phyloP scores from a whole-genome alignment of 2,113 vertebrate genomes.

The Scartelaos histophorus region DNA sequence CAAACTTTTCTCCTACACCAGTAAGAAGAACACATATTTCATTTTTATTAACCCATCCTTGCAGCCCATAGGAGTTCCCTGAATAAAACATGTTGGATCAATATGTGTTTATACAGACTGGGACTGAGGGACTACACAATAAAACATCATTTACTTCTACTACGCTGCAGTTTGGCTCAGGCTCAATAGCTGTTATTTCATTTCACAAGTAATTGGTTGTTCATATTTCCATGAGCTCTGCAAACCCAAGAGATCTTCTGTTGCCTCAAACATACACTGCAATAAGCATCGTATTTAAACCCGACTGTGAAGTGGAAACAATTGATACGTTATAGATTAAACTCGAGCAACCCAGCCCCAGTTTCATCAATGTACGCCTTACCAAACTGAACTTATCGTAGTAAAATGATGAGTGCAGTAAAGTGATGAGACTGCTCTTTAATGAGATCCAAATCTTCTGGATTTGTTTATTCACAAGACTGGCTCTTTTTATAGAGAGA shows the following conservation, averaged over 20 bases:
- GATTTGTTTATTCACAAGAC: too few relatives aligned
- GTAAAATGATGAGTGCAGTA: too few relatives aligned
- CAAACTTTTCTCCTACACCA: not conserved
- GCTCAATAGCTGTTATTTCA: not conserved
- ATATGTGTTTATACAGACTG: conserved; percentile 5
- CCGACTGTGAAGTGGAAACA: too few relatives aligned
- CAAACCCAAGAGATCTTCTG: not conserved
- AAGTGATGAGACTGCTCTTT: too few relatives aligned
- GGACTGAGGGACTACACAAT: not conserved
- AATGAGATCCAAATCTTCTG: too few relatives aligned
- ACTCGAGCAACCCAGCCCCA: too few relatives aligned
- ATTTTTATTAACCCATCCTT: not conserved
- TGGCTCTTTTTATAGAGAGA: too few relatives aligned
- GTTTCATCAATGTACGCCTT: too few relatives aligned
- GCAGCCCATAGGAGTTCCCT: not conserved
- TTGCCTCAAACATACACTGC: not conserved
- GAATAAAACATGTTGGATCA: conserved; percentile 5
- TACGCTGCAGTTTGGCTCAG: not conserved
- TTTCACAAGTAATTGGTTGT: not conserved
- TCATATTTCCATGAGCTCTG: conserved; percentile 2
- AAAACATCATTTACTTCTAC: not conserved
- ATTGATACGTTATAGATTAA: too few relatives aligned
- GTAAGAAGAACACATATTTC: not conserved
- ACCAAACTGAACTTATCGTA: too few relatives aligned
- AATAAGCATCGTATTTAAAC: not conserved